Evolutionary conservation across 2,113 vertebrate genomes (phyloP), one percentile per base, ranked within the genome.

Genomic region (Irena cyanogastra): DNA sequence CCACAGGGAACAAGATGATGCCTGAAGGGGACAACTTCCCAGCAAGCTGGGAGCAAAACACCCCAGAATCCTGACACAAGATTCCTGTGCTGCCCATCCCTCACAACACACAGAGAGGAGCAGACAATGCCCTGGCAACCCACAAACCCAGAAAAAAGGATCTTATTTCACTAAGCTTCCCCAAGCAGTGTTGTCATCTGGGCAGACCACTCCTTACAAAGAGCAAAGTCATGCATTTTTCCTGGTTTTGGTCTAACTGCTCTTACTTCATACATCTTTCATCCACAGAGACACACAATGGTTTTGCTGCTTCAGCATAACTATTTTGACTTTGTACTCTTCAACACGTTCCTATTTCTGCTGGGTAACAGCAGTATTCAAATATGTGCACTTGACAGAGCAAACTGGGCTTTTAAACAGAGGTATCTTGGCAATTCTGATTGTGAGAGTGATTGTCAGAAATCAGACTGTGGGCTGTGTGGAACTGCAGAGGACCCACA

Each of bases 81-180:
- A 72, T 42, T 63, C 18, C 74, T 1, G 4, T 45, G 64, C 39
- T n/a, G 56, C 47, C 69, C 52, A 52, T 21, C 28, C 45, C 56
- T 80, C 63, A 45, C 88, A 59, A 45, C 76, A 59, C 0, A 1
- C 0, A 3, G 63, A 57, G 60, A 88, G 57, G 41, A 87, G 85
- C 90, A 50, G 82, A 96, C 90, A 97, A 93, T 85, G 53, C 66
- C 70, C 85, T 89, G 85, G 80, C 83, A 95, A 61, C 11, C 42
- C 83, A 64, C 54, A 87, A 83, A 89, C 27, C 16, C 89, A 74
- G 50, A 66, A 80, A 81, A 88, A 87, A 26, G 24, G 21, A 18
- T 72, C 57, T 82, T 26, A 35, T 71, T 68, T 54, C 68, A 74
- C 39, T 13, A 56, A 93, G 83, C 68, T 83, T 90, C 37, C 85